Evolutionary conservation across 1,140 invertebrate genomes (phyloP).

Genomic region (Drosophila nebulosa): DNA sequence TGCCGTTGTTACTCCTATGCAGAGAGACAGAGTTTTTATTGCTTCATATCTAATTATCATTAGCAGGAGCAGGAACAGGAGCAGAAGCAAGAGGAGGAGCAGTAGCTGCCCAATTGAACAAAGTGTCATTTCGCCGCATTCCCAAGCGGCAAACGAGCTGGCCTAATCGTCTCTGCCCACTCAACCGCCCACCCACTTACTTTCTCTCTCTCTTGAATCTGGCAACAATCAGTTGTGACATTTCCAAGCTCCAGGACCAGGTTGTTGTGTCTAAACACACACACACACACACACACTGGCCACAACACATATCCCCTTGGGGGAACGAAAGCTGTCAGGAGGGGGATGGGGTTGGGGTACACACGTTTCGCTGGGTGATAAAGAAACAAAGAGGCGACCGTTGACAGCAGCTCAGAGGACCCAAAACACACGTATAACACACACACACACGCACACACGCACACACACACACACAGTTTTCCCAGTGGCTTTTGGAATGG

Average conservation of each 20-base stretch:
- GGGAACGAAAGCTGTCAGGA: background rate
- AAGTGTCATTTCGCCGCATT: background rate
- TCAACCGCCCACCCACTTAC: background rate
- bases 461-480: no score
- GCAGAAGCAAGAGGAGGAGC: no score
- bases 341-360: no score
- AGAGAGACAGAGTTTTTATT: background rate
- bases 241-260: conserved; percentile 36
- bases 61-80: background rate
- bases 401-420: background rate
- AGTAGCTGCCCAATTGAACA: background rate
- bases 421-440: background rate
- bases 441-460: no score
- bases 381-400: background rate
- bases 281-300: conserved; percentile 23
- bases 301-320: background rate
- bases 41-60: background rate
- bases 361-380: no score
- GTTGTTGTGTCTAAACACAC: conserved; percentile 22
- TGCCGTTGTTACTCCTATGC: background rate
- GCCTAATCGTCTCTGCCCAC: background rate
- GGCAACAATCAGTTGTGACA: conserved; percentile 50
- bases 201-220: background rate
- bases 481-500: background rate
- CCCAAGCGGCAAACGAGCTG: background rate